Base-by-base conservation (phyloP, 2,113 vertebrate species). In the Pimephales promelas region DNA sequence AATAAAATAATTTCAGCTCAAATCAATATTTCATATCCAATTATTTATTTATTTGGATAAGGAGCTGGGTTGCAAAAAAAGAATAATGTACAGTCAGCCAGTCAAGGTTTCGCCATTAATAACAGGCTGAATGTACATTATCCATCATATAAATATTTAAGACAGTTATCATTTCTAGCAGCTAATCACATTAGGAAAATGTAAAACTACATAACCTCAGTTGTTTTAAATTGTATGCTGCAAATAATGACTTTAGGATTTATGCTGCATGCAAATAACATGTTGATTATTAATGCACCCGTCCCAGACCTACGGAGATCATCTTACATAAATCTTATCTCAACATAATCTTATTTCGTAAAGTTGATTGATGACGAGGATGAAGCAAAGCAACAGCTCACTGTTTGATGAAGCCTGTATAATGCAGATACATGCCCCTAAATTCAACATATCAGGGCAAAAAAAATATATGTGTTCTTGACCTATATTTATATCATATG, bases 21-120 rank as follows among this genome's bases (percentile, higher is more conserved):
- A 68, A 68, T 68, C 34, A 68, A 68, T 68, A 68, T 68, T 68
- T 68, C 64, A 68, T 68, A 40, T 68, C 20, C 20, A 40, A 11
- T 68, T 40, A n/a, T 68, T 68, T 68, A 68, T 68, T 68, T 11
- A 68, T 68, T 68, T 68, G 64, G 9, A 36, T 54, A 68, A 68
- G 34, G 34, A n/a, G 34, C 9, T 2, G 18, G 22, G 31, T 22
- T 20, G 64, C 40, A 34, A 68, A 40, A 14, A 10, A 64, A 66
- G 40, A 40, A 40, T 9, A 40, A 36, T 2, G 3, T 20, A 66
- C 7, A 66, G 31, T 34, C 61, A 64, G 26, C 13, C 61, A 66
- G 64, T 10, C 20, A 68, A 11, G 34, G 11, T 40, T 68, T 68
- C 18, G 0, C 9, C 34, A 68, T 68, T 40, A 54, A 54, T 54